Evolutionary conservation across 2,888 invertebrate species (phyloP).

Genomic region (Onchidella celtica): DNA sequence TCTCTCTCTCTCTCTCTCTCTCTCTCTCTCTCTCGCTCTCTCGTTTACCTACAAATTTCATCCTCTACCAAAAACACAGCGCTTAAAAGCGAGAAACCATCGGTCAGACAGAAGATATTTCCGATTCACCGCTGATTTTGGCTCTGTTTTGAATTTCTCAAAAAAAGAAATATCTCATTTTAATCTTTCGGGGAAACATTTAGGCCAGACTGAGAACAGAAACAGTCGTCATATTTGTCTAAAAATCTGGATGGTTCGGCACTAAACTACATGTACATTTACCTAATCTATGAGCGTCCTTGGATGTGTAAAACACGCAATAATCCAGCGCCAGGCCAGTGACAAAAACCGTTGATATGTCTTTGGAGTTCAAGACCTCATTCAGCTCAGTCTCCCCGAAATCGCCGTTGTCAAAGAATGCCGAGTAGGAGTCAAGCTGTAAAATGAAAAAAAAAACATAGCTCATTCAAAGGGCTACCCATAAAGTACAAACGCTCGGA

Average conservation of each 20-base stretch:
- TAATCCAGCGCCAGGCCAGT: slow-evolving; percentile 72
- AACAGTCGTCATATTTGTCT: no score
- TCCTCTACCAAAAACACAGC: background rate
- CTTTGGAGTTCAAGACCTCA: slow-evolving; percentile 51
- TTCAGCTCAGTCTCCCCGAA: slow-evolving; percentile 66
- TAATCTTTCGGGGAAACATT: no score
- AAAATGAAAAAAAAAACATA: background rate
- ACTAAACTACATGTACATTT: no score
- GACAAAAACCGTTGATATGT: slow-evolving; percentile 63
- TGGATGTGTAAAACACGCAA: slow-evolving; percentile 72
- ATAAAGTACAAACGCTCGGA: no score
- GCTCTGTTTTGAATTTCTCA: no score
- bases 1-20: background rate
- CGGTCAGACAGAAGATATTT: no score
- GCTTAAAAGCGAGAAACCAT: no score
- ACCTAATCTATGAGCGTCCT: slow-evolving; percentile 66
- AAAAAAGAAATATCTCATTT: no score
- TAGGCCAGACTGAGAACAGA: no score
- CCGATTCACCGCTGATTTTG: no score
- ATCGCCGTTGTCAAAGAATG: slow-evolving; percentile 70
- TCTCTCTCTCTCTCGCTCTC: background rate
- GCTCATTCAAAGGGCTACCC: background rate
- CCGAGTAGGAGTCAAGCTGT: slow-evolving; percentile 72
- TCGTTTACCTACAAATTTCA: background rate
- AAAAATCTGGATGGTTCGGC: no score